A percentile compares a stretch with the other conserved stretches of the same genome.
These are phyloP conservation scores for Trissolcus brochymenae DNA, from an alignment of 2,888 invertebrate species.

Conservation along the genomic window DNA sequence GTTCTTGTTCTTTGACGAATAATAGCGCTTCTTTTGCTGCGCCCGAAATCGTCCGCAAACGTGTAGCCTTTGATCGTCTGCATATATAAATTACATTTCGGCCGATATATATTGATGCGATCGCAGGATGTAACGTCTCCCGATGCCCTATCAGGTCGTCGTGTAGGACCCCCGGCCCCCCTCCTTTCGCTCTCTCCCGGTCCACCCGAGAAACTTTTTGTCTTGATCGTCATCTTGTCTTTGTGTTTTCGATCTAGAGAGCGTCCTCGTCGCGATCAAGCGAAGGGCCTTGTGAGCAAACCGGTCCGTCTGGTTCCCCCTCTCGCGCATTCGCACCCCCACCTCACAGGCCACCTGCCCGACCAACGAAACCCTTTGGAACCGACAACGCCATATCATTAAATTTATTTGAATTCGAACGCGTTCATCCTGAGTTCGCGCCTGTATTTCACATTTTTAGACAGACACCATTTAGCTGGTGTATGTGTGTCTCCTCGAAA, in stretches of 20 bases:
- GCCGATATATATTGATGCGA: conserved; percentile 42
- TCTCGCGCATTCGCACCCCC: conserved; percentile 65
- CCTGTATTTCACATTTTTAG: conserved; percentile 61
- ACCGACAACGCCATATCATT: conserved; percentile 68
- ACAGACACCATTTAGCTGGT: conserved; percentile 43
- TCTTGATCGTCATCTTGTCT: conserved; percentile 13
- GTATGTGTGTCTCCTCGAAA: conserved; percentile 36
- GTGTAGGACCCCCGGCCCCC: conserved; percentile 4
- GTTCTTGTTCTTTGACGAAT: conserved; percentile 25
- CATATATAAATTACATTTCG: conserved; percentile 46
- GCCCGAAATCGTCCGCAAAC: conserved; percentile 33
- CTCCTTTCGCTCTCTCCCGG: conserved; percentile 19
- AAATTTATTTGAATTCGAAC: conserved; percentile 73
- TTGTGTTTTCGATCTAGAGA: conserved; percentile 42
- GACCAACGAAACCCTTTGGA: conserved; percentile 64
- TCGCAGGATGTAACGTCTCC: conserved; percentile 36
- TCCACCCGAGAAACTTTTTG: conserved; percentile 30
- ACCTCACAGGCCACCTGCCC: conserved; percentile 72
- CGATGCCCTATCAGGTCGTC: conserved; percentile 47
- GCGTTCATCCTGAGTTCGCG: conserved; percentile 65
- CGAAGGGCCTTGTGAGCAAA: conserved; percentile 69
- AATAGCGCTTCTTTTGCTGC: conserved; percentile 28
- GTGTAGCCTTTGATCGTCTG: conserved; percentile 29
- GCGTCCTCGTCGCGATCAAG: conserved; percentile 54
- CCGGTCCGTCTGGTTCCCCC: conserved; percentile 74